These are phyloP conservation scores for Triplophysa yarkandensis DNA, from an alignment of 2,797 vertebrate species.

Conservation along the genomic window DNA sequence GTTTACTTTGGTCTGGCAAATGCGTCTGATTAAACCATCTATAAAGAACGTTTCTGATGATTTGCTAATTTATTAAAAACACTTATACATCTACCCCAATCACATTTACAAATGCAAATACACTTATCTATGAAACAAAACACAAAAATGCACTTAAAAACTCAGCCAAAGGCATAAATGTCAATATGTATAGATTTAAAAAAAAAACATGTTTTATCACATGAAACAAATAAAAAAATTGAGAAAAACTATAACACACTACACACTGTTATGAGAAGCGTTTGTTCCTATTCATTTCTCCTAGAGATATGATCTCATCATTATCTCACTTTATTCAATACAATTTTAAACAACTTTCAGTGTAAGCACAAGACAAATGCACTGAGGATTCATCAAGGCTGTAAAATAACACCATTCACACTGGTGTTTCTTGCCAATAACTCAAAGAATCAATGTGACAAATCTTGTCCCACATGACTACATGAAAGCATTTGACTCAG, in stretches of 20 bases:
- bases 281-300: neutral
- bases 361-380: neutral
- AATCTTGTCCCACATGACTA: neutral
- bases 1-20: no score
- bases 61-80: neutral
- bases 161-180: no score
- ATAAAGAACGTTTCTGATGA: neutral
- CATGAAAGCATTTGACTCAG: slow-evolving; percentile 15
- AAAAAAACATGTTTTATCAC: no score
- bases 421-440: neutral
- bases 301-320: slow-evolving; percentile 7
- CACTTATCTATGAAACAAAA: no score
- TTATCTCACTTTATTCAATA: no score
- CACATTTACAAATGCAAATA: neutral
- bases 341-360: neutral
- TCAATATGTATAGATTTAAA: no score
- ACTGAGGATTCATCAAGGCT: neutral
- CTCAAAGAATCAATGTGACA: neutral
- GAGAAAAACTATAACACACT: no score
- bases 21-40: no score
- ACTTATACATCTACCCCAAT: neutral
- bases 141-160: no score
- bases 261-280: no score
- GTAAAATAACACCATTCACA: slow-evolving; percentile 4
- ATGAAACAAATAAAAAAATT: no score